Base-by-base conservation (phyloP, 1,140 invertebrate genomes). In the Diabrotica virgifera region DNA sequence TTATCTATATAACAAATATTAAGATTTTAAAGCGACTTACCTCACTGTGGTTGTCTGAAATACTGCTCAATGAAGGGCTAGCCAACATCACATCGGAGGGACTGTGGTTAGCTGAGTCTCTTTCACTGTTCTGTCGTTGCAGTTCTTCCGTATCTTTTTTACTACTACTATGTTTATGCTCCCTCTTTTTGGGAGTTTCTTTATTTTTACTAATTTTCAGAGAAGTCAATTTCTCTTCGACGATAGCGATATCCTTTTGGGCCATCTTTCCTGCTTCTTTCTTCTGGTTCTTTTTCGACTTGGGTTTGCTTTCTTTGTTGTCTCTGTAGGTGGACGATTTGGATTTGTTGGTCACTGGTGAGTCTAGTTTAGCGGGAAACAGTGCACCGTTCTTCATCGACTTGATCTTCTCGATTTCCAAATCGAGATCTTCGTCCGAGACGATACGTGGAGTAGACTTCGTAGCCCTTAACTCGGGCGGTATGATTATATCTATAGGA, bases 51-150 rank as follows among this genome's bases (percentile, higher is more conserved):
- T 84, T 85, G 74, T 88, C 86, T 54, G 86, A 87, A 74, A 86
- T 87, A 69, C 85, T 83, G 76, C 85, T 87, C 67, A 86, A 81
- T 61, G 85, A 85, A 37, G 85, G 84, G 79, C 85, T 86, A 65
- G 83, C 84, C 67, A 86, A 70, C 81, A 86, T 84, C 56, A 83
- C 82, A 73, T 88, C 86, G 35, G 84, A 84, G 11, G 87, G 87
- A 78, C 87, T 89, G 67, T 87, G 86, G 76, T 87, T 89, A 24
- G 86, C 86, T 36, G 86, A 87, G 77, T 88, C 86, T 64, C 87
- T 80, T 67, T 85, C 85, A 58, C 80, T 82, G 71, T 79, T 81
- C 64, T 77, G 78, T 74, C 81, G 81, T 56, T 80, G 76, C 69
- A 81, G 77, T 64, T 81, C 72, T 63, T 77, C 72, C 64, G 24